Conservation (phyloP, 2,113 vertebrate genomes). For the Phrynocephalus versicolor region DNA sequence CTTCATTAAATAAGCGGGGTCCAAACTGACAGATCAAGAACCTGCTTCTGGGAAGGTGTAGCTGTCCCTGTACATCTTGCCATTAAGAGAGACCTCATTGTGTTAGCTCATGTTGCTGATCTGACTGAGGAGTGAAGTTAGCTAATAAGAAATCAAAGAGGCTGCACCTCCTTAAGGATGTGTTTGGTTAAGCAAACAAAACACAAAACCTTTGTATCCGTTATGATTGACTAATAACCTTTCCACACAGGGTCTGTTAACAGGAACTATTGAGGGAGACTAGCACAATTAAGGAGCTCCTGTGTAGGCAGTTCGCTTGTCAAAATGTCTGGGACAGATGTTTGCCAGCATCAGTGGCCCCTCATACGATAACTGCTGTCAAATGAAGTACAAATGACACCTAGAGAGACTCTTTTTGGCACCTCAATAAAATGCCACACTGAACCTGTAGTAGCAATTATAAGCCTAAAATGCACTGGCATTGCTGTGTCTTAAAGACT, state of each 20-base stretch:
- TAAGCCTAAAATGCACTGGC: slow-evolving; percentile 51
- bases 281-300: slow-evolving; percentile 72
- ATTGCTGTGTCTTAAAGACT: background rate
- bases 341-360: slow-evolving; percentile 66
- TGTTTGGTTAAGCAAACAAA: slow-evolving; percentile 72
- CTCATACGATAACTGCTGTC: slow-evolving; percentile 64
- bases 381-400: slow-evolving; percentile 52
- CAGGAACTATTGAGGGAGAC: slow-evolving; percentile 63
- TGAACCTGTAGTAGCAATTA: slow-evolving; percentile 77
- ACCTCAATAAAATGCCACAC: slow-evolving; percentile 73
- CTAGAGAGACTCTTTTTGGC: slow-evolving; percentile 67
- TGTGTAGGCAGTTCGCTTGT: slow-evolving; percentile 61
- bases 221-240: slow-evolving; percentile 74
- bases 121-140: slow-evolving; percentile 29
- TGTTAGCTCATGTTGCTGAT: slow-evolving; percentile 28
- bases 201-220: slow-evolving; percentile 52
- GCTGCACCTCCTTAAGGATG: slow-evolving; percentile 50
- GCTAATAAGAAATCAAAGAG: slow-evolving; percentile 45
- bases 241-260: slow-evolving; percentile 56
- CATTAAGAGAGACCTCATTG: slow-evolving; percentile 21
- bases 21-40: background rate
- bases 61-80: background rate
- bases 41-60: background rate
- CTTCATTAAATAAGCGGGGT: background rate
- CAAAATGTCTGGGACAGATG: slow-evolving; percentile 68